These are phyloP conservation scores for Dioctria rufipes DNA, from an alignment of 2,888 invertebrate genomes.

Conservation along the genomic window DNA sequence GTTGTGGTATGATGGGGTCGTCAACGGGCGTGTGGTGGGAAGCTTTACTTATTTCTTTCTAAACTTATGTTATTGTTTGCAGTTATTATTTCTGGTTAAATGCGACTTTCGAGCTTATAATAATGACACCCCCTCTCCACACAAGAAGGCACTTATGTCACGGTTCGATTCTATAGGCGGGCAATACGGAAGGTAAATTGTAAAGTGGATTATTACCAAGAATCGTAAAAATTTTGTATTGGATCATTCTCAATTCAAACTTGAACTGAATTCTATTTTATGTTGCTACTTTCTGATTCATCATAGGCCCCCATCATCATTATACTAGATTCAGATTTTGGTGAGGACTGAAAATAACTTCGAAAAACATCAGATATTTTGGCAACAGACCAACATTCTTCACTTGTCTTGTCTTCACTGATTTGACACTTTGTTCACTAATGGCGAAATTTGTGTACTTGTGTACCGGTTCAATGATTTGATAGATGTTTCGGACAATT, in stretches of 20 bases:
- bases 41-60: background rate
- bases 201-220: conserved; percentile 23
- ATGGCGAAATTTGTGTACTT: background rate
- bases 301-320: background rate
- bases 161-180: background rate
- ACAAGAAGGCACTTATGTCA: conserved; percentile 4
- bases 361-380: conserved; percentile 22
- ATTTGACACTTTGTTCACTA: conserved; percentile 19
- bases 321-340: background rate
- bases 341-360: conserved; percentile 14
- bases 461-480: background rate
- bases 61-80: background rate
- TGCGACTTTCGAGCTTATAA: background rate
- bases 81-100: conserved; percentile 24
- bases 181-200: background rate
- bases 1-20: background rate
- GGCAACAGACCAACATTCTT: conserved; percentile 21
- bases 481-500: background rate
- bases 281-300: conserved; percentile 9
- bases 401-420: conserved; percentile 18
- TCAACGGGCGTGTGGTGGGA: background rate
- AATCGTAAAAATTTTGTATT: background rate
- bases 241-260: conserved; percentile 22
- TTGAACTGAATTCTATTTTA: conserved; percentile 26
- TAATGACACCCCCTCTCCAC: background rate